These are phyloP conservation scores for Phaonia tiefii DNA, from an alignment of 2,888 invertebrate genomes.

Conservation along the genomic window DNA sequence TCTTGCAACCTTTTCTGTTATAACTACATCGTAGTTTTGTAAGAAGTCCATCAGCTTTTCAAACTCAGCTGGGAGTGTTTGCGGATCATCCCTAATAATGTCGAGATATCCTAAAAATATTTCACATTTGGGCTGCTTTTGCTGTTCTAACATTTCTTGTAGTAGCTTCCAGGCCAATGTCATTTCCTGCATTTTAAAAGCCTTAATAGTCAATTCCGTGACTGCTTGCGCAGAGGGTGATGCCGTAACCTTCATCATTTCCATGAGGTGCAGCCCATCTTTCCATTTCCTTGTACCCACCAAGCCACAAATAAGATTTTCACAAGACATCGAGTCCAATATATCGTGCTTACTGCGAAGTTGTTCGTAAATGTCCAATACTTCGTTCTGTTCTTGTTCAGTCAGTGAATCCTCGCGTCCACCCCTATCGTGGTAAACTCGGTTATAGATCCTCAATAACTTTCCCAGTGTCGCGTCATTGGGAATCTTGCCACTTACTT, in stretches of 20 bases:
- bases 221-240: slow-evolving; percentile 81
- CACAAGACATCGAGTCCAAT: slow-evolving; percentile 84
- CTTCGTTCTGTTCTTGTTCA: slow-evolving; percentile 81
- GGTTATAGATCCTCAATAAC: slow-evolving; percentile 82
- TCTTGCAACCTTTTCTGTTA: slow-evolving; percentile 75
- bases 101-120: slow-evolving; percentile 83
- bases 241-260: slow-evolving; percentile 82
- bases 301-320: slow-evolving; percentile 84
- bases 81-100: slow-evolving; percentile 79
- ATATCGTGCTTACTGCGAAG: slow-evolving; percentile 81
- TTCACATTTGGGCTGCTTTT: slow-evolving; percentile 80
- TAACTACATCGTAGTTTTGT: slow-evolving; percentile 81
- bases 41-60: slow-evolving; percentile 84
- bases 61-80: slow-evolving; percentile 80
- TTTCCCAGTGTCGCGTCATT: slow-evolving; percentile 84
- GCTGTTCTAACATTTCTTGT: slow-evolving; percentile 81
- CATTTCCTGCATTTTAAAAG: slow-evolving; percentile 80
- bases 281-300: slow-evolving; percentile 85
- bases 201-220: slow-evolving; percentile 82
- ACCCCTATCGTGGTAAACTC: slow-evolving; percentile 71
- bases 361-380: slow-evolving; percentile 81
- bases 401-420: slow-evolving; percentile 42
- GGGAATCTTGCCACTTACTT: slow-evolving; percentile 80
- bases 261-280: slow-evolving; percentile 83
- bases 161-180: slow-evolving; percentile 84